Percentiles rank a stretch among this genome's conserved stretches.
Conservation (phyloP, 1,140 invertebrate species). For the Apis cerana region DNA sequence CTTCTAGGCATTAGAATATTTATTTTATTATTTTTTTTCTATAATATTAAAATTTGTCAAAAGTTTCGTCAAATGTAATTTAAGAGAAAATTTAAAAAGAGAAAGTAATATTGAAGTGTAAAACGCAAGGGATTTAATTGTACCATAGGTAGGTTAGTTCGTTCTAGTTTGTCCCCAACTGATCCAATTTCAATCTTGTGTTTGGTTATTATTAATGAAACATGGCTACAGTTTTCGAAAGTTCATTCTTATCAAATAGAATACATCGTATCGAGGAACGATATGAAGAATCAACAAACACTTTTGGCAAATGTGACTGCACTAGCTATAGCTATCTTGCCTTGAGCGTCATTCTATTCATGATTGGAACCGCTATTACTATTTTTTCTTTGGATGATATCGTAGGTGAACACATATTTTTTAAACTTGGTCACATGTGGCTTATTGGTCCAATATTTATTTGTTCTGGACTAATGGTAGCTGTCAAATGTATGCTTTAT, state of each 20-base stretch:
- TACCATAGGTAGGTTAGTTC: constrained; percentile 28
- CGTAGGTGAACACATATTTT: not conserved
- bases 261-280: not conserved
- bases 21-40: not conserved
- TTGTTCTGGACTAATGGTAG: not conserved
- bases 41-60: not conserved
- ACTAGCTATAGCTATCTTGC: not conserved
- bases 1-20: not conserved
- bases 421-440: constrained; percentile 2
- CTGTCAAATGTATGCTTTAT: constrained; percentile 5
- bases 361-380: not conserved
- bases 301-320: constrained; percentile 85
- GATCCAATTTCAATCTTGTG: not conserved
- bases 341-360: not conserved
- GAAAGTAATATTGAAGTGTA: not conserved
- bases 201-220: constrained; percentile 4
- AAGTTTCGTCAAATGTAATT: not conserved
- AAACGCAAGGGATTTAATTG: constrained; percentile 10
- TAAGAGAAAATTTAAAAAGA: constrained; percentile 14
- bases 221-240: constrained; percentile 5
- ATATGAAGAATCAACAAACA: constrained; percentile 78
- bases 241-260: constrained; percentile 7
- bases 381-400: constrained; percentile 5
- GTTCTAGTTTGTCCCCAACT: constrained; percentile 53
- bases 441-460: not conserved